Evolutionary conservation across 2,113 vertebrate species (phyloP).

Genomic region (Microtus montanus): DNA sequence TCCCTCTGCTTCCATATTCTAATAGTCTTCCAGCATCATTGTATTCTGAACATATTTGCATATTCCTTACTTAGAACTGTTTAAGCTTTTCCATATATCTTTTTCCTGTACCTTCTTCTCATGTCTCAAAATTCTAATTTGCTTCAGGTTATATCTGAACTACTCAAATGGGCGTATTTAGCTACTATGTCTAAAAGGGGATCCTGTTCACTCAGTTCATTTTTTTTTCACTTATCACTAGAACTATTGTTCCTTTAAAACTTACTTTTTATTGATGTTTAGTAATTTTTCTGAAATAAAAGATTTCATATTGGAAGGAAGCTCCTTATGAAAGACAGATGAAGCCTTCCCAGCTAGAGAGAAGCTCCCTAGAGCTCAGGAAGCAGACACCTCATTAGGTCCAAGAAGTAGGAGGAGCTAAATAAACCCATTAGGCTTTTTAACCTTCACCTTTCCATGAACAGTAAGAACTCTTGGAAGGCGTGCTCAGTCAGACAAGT

Average conservation of each 20-base stretch:
- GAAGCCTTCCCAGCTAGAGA: neutral
- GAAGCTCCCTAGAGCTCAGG: neutral
- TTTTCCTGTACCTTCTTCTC: neutral
- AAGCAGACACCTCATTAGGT: neutral
- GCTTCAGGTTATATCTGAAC: neutral
- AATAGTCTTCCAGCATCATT: neutral
- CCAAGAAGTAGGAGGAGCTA: neutral
- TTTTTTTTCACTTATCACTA: neutral
- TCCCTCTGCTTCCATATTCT: neutral
- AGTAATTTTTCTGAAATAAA: neutral
- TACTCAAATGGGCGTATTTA: neutral
- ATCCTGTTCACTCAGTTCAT: neutral
- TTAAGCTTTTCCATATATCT: neutral
- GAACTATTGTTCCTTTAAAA: neutral
- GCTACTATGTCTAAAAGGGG: neutral
- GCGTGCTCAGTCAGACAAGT: neutral
- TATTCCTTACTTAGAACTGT: neutral
- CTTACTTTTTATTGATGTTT: neutral
- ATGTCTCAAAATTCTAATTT: neutral
- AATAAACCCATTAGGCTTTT: no score
- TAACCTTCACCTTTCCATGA: neutral
- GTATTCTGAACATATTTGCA: neutral
- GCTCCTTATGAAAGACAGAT: neutral
- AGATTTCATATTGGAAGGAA: neutral
- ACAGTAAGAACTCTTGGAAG: neutral